A percentile compares a stretch with the other conserved stretches of the same genome.
Evolutionary conservation across 2,888 invertebrate species (phyloP).

Genomic region (Ormyrus thymus): DNA sequence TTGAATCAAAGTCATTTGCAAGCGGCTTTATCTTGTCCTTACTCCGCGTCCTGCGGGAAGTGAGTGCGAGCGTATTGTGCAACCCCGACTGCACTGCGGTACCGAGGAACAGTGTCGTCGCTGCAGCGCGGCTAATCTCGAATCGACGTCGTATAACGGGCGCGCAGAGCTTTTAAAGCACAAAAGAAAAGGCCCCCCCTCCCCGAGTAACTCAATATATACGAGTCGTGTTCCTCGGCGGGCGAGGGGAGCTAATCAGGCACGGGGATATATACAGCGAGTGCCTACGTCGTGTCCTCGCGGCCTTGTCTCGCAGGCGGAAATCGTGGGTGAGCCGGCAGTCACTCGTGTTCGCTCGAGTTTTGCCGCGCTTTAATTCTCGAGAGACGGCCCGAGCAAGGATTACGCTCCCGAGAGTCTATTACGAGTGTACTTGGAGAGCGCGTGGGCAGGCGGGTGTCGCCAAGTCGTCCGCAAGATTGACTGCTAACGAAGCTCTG

Average conservation of each 20-base stretch:
- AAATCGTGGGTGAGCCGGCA: constrained; percentile 54
- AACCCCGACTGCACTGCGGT: too few species aligned
- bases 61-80: too few species aligned
- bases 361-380: constrained; percentile 34
- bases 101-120: neutral
- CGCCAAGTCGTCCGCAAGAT: constrained; percentile 4
- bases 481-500: constrained; percentile 1
- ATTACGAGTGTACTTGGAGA: neutral
- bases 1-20: too few species aligned
- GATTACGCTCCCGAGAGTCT: constrained; percentile 21
- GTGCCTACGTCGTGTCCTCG: constrained; percentile 3
- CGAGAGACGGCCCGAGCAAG: constrained; percentile 17
- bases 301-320: constrained; percentile 29
- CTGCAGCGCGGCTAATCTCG: constrained; percentile 13
- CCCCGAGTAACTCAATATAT: constrained; percentile 5
- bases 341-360: constrained; percentile 62
- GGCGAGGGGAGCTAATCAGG: constrained; percentile 30
- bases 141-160: constrained; percentile 18
- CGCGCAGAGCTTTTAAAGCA: too few species aligned
- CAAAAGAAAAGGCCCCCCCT: too few species aligned
- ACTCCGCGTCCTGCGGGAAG: too few species aligned
- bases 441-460: neutral
- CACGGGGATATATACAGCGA: constrained; percentile 23
- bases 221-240: constrained; percentile 8
- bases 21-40: too few species aligned